These are phyloP conservation scores for Luscinia luscinia DNA, from an alignment of 2,797 vertebrate species.

Conservation along the genomic window DNA sequence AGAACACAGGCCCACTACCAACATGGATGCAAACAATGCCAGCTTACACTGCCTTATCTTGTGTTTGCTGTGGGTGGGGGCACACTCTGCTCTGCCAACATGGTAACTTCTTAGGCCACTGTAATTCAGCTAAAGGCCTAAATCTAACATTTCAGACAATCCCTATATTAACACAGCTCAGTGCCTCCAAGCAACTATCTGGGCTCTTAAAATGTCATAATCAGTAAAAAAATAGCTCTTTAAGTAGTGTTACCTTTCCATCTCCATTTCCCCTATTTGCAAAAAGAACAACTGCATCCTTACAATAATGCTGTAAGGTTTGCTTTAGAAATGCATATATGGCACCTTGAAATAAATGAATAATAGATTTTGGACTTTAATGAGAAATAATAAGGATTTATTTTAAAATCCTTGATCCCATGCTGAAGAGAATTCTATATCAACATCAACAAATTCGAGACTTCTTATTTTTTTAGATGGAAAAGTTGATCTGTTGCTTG, in stretches of 20 bases:
- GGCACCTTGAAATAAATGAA: constrained; percentile 6
- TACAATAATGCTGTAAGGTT: not conserved
- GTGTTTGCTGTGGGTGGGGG: not conserved
- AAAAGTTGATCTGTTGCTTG: not conserved
- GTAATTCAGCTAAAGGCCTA: not conserved
- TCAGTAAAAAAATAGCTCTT: constrained; percentile 3
- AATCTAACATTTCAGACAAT: not conserved
- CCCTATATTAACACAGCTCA: not conserved
- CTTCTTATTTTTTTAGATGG: not conserved
- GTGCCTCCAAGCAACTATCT: not conserved
- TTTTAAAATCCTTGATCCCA: not conserved
- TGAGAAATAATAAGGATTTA: not conserved
- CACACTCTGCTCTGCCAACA: not conserved
- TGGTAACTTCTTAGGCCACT: not conserved
- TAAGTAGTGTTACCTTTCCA: not conserved
- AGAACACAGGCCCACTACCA: not conserved
- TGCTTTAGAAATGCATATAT: constrained; percentile 5
- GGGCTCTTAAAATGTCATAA: constrained; percentile 7
- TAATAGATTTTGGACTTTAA: constrained; percentile 6
- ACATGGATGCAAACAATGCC: not conserved
- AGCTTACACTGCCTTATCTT: not conserved
- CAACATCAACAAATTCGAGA: not conserved
- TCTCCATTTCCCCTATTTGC: not conserved
- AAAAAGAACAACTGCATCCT: not conserved
- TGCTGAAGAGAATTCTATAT: not conserved